A percentile compares a stretch with the other conserved stretches of the same genome.
Evolutionary conservation across 37 sponge, comb jelly and placozoan species (phyloP).

Genomic region (Spongilla lacustris): DNA sequence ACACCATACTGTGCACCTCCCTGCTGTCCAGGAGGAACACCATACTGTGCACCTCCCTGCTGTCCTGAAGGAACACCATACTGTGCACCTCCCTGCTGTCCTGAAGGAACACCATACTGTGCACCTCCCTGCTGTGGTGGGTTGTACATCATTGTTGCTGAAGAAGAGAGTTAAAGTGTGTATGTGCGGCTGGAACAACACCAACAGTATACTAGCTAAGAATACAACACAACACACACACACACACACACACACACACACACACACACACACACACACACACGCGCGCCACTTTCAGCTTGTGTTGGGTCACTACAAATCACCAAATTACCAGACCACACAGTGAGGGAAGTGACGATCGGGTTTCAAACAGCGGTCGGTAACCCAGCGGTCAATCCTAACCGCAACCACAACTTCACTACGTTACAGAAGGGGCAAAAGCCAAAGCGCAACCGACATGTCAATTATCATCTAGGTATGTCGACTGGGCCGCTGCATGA

Average conservation of each 20-base stretch:
- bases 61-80: not conserved
- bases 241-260: not conserved
- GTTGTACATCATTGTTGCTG: not conserved
- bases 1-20: not conserved
- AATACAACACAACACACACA: not conserved
- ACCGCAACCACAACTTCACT: too few species aligned
- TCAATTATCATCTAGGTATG: too few species aligned
- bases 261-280: not conserved
- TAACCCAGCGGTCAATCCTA: too few species aligned
- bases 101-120: not conserved
- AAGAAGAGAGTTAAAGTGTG: not conserved
- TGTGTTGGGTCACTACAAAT: too few species aligned
- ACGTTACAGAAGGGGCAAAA: too few species aligned
- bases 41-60: not conserved
- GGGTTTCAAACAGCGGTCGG: too few species aligned
- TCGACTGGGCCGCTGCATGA: too few species aligned
- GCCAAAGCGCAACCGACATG: too few species aligned
- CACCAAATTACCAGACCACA: too few species aligned
- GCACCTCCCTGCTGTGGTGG: not conserved
- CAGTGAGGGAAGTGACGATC: too few species aligned
- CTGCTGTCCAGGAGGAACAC: not conserved
- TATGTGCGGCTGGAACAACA: not conserved
- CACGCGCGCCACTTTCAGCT: not conserved
- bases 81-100: not conserved
- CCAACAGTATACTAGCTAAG: not conserved